Evolutionary conservation across 2,888 invertebrate species (phyloP).

Genomic region (Subacronicta megacephala): DNA sequence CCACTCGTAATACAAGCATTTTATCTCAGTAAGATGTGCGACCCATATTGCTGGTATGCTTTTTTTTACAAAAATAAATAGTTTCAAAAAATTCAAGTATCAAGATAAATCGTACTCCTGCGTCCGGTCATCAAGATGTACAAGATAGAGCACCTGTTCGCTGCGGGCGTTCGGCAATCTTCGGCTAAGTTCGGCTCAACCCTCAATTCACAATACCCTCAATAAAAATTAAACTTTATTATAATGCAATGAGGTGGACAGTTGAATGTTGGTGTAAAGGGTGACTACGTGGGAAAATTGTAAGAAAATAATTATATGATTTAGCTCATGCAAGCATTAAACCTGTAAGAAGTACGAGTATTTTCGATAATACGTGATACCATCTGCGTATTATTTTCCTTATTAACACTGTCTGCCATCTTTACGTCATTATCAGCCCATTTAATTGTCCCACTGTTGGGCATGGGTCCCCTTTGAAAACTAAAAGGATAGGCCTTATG

Average conservation of each 20-base stretch:
- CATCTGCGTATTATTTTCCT: background rate
- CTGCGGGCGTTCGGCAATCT: constrained; percentile 72
- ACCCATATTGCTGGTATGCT: too few species aligned
- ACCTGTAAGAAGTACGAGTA: constrained; percentile 12
- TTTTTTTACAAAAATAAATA: too few species aligned
- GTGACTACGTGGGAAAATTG: constrained; percentile 54
- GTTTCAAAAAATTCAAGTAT: constrained; percentile 59
- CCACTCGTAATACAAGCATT: too few species aligned
- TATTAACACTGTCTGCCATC: too few species aligned
- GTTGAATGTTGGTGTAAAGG: constrained; percentile 34
- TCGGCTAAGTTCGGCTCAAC: constrained; percentile 63
- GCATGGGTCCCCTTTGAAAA: too few species aligned
- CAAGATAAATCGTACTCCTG: constrained; percentile 59
- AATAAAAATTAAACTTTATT: constrained; percentile 18
- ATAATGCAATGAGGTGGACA: constrained; percentile 4
- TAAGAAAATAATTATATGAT: constrained; percentile 40
- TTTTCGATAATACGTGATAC: background rate
- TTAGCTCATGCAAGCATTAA: constrained; percentile 23
- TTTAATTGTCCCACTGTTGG: too few species aligned
- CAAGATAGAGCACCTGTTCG: constrained; percentile 79
- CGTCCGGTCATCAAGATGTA: constrained; percentile 83
- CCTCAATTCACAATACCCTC: constrained; percentile 35
- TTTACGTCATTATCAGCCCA: too few species aligned
- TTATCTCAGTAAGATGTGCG: too few species aligned
- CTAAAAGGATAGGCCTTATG: too few species aligned